phyloP scores from a whole-genome alignment of 2,797 vertebrate species.

The Diplodus sargus region DNA sequence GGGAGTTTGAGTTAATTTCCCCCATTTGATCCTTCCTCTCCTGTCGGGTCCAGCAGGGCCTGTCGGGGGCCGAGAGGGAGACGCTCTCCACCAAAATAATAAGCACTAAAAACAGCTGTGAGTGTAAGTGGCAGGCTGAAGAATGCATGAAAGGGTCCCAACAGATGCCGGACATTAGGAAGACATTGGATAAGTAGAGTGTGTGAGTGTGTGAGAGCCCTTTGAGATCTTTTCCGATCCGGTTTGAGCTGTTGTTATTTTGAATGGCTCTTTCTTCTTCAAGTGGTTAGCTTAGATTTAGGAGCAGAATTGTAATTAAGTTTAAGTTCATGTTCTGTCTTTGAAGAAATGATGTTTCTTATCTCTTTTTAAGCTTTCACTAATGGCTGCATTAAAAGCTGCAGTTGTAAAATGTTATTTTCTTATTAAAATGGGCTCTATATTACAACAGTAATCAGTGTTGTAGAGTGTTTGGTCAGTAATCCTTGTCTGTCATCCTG shows the following conservation, averaged over 20 bases:
- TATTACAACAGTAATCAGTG: too few relatives aligned
- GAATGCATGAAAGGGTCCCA: constrained; percentile 41
- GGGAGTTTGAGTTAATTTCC: constrained; percentile 62
- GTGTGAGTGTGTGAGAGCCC: neutral
- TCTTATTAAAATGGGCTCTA: too few relatives aligned
- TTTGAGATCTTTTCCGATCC: neutral
- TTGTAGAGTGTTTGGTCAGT: too few relatives aligned
- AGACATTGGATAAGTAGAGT: neutral
- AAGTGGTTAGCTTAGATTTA: neutral
- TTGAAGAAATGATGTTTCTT: neutral
- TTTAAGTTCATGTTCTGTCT: neutral
- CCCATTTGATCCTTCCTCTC: constrained; percentile 64
- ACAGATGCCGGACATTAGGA: constrained; percentile 14
- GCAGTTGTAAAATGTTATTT: too few relatives aligned
- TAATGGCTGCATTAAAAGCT: neutral
- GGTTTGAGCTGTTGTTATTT: neutral
- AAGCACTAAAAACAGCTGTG: constrained; percentile 31
- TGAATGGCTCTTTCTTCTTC: neutral
- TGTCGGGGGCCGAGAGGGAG: constrained; percentile 27
- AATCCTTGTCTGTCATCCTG: too few relatives aligned
- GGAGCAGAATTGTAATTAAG: neutral
- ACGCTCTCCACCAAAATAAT: constrained; percentile 40
- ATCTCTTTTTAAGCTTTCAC: too few relatives aligned
- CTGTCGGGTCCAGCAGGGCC: constrained; percentile 42
- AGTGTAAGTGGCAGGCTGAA: constrained; percentile 27